phyloP scores from a whole-genome alignment of 2,888 invertebrate genomes.

The Aphidius colemani region DNA sequence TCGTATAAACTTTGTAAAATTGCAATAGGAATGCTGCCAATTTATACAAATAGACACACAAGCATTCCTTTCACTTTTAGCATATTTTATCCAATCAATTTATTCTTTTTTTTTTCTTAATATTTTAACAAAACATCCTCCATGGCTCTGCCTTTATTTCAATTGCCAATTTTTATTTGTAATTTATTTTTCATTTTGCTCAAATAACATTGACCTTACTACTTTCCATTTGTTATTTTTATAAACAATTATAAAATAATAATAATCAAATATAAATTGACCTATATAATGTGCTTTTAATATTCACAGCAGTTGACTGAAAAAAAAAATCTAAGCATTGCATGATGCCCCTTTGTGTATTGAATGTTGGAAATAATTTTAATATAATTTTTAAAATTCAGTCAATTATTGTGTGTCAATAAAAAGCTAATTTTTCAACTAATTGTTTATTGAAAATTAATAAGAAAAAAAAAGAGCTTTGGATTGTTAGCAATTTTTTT shows the following conservation, averaged over 20 bases:
- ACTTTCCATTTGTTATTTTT: too few species aligned
- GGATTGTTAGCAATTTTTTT: slow-evolving; percentile 5
- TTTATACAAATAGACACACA: not conserved
- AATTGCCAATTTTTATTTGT: not conserved
- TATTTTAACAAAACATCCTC: not conserved
- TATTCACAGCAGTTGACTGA: slow-evolving; percentile 4
- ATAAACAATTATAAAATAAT: too few species aligned
- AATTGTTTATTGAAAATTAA: not conserved
- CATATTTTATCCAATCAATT: not conserved
- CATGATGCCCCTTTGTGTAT: slow-evolving; percentile 18
- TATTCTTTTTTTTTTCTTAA: not conserved
- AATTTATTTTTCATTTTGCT: not conserved
- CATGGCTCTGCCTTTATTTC: not conserved
- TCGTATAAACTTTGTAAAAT: slow-evolving; percentile 12
- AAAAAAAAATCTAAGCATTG: slow-evolving; percentile 8
- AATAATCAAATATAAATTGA: too few species aligned
- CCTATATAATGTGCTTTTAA: too few species aligned
- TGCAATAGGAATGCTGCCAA: slow-evolving; percentile 1
- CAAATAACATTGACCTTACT: too few species aligned
- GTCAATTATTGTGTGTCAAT: slow-evolving; percentile 4
- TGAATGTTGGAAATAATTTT: not conserved
- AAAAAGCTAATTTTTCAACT: too few species aligned
- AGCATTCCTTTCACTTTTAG: too few species aligned
- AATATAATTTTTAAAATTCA: not conserved
- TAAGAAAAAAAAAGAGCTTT: slow-evolving; percentile 1